phyloP scores from a whole-genome alignment of 1,140 invertebrate genomes.

The Solenopsis fugax region DNA sequence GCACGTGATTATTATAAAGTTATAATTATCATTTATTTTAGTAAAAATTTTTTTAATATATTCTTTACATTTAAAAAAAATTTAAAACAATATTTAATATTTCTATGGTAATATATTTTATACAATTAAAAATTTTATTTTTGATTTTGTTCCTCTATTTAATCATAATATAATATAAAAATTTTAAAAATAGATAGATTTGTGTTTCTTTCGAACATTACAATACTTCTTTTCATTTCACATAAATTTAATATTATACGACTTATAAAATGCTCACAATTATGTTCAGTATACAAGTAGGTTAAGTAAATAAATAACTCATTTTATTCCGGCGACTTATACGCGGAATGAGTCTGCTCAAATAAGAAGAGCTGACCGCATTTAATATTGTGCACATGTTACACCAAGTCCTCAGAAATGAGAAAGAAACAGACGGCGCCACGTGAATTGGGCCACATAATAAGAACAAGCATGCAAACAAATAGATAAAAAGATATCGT shows the following conservation, averaged over 20 bases:
- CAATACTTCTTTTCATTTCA: not conserved
- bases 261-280: constrained; percentile 4
- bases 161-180: too few relatives aligned
- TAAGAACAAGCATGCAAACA: not conserved
- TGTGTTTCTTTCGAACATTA: not conserved
- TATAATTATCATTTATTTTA: not conserved
- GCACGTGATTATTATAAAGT: not conserved
- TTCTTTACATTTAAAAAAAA: not conserved
- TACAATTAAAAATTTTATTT: not conserved
- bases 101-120: not conserved
- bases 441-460: constrained; percentile 17
- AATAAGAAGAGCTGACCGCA: constrained; percentile 11
- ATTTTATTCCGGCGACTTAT: constrained; percentile 36
- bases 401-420: constrained; percentile 55
- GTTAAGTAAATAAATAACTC: constrained; percentile 47
- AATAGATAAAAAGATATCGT: constrained; percentile 14
- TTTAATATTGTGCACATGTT: constrained; percentile 61
- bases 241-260: constrained; percentile 19
- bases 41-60: not conserved
- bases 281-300: constrained; percentile 1
- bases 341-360: constrained; percentile 37
- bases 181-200: not conserved
- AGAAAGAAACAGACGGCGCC: constrained; percentile 56
- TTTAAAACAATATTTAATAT: not conserved
- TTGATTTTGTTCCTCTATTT: not conserved